Evolutionary conservation across 2,797 vertebrate genomes (phyloP), one percentile per base, ranked within the genome.

Genomic region (Ceryle rudis): DNA sequence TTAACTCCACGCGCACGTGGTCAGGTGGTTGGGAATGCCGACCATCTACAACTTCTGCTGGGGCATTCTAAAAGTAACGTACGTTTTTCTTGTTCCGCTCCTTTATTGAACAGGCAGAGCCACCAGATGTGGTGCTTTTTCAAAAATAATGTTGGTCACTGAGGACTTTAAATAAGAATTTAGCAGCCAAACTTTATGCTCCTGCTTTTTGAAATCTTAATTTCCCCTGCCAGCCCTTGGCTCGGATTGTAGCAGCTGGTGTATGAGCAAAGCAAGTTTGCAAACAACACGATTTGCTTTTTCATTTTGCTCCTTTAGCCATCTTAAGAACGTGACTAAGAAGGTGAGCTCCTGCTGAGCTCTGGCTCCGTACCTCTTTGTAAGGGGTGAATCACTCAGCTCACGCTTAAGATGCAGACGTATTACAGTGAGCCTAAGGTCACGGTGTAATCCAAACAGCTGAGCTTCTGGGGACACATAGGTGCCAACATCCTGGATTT

Each of bases 401-500:
- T 28, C 6, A 0, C 33, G 1, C 23, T 46, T 15, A 2, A 26
- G 54, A 18, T 65, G 85, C 87, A 93, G 80, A 12, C 4, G 0
- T 44, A 33, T 83, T 72, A 25, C 79, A 29, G 41, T 10, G 74
- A 83, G 64, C 81, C 66, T 21, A 6, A 58, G 75, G 80, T 72
- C 16, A 13, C 66, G 33, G 0, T 54, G 5, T 29, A 69, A 33
- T 31, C 37, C 1, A 1, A 44, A 4, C 4, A 21, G 75, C 88
- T 64, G 69, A 57, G 73, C 91, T 88, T 0, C 86, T 75, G 72
- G 70, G 87, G 75, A 61, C 29, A 33, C 54, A 19, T 5, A 21
- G 82, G 28, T 73, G 89, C 73, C 93, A 67, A 2, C 54, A 81
- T 86, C 61, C 46, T 62, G 82, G 9, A 33, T 58, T 94, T 89